phyloP scores from a whole-genome alignment of 2,797 vertebrate genomes.

The Nyctibius grandis region DNA sequence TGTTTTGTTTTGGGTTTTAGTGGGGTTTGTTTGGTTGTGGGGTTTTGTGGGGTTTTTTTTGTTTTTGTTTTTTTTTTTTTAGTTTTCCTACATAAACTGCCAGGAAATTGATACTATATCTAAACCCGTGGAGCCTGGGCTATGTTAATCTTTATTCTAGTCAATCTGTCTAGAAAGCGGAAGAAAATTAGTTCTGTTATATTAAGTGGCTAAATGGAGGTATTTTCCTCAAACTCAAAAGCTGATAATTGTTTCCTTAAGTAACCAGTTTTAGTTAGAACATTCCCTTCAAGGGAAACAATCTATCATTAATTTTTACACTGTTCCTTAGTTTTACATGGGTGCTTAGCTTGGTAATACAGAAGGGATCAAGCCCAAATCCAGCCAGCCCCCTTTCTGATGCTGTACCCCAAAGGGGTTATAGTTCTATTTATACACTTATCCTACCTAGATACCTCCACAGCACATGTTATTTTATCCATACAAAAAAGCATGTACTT shows the following conservation, averaged over 20 bases:
- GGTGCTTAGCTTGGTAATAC: neutral
- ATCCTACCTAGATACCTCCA: neutral
- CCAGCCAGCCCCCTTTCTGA: neutral
- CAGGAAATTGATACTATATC: neutral
- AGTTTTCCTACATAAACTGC: neutral
- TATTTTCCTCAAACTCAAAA: neutral
- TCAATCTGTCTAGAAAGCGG: neutral
- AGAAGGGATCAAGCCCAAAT: neutral
- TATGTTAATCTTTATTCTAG: neutral
- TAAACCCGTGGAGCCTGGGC: neutral
- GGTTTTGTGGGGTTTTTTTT: neutral
- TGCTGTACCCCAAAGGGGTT: neutral
- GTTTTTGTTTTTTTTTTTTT: neutral
- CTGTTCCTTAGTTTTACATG: neutral
- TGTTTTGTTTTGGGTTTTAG: neutral
- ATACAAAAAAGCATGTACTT: neutral
- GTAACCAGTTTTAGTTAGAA: neutral
- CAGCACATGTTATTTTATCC: neutral
- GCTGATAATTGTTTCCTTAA: constrained; percentile 3
- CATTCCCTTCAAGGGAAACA: neutral
- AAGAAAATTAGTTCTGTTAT: neutral
- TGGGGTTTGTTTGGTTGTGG: neutral
- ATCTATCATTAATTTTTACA: neutral
- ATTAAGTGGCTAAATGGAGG: neutral
- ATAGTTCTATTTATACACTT: neutral